Conservation (phyloP, 2,113 vertebrate species). For the Antigone vipio region DNA sequence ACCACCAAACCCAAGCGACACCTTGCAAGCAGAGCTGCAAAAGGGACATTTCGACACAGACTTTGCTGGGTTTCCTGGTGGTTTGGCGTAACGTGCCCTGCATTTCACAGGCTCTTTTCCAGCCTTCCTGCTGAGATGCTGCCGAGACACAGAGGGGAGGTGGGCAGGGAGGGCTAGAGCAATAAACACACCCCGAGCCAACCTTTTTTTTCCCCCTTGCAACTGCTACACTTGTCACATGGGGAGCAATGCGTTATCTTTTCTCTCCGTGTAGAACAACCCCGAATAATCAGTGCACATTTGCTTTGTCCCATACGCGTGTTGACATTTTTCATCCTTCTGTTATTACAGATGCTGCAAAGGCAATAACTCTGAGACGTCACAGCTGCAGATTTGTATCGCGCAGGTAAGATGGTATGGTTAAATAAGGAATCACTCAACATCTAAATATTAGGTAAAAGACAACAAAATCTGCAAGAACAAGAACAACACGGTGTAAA, state of each 20-base stretch:
- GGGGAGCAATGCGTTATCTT: not conserved
- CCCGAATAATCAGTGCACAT: not conserved
- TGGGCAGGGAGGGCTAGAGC: not conserved
- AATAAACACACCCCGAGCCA: not conserved
- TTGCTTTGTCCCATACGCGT: not conserved
- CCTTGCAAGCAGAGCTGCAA: not conserved
- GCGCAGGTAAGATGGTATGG: not conserved
- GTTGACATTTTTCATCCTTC: not conserved
- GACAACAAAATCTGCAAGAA: not conserved
- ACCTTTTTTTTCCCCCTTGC: not conserved
- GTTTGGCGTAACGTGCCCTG: not conserved
- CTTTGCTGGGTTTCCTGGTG: not conserved
- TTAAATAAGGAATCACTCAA: not conserved
- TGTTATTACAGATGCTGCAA: not conserved
- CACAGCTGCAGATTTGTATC: not conserved
- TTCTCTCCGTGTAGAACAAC: not conserved
- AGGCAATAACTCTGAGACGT: not conserved
- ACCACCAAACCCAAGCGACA: not conserved
- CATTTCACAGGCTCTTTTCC: not conserved
- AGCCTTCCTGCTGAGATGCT: not conserved
- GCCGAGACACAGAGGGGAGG: not conserved
- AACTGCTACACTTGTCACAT: not conserved
- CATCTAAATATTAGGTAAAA: not conserved
- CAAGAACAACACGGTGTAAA: fast-evolving
- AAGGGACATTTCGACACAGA: too few relatives aligned